Conservation (phyloP, 2,113 vertebrate species). For the Rana temporaria region DNA sequence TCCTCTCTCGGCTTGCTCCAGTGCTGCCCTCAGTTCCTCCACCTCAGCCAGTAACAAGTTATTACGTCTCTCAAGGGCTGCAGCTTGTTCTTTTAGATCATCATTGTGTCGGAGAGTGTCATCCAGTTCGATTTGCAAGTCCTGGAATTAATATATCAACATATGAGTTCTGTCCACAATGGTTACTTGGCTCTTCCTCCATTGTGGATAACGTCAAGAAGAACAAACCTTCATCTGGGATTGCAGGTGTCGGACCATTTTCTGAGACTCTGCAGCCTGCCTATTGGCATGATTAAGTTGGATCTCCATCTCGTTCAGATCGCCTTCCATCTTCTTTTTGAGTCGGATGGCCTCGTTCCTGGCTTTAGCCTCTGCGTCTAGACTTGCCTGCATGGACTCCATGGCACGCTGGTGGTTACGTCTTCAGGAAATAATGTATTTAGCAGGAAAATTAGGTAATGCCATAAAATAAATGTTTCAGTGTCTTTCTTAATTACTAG, state of each 20-base stretch:
- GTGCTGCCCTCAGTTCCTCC: conserved; percentile 81
- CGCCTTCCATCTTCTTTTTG: conserved; percentile 94
- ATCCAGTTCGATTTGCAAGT: conserved; percentile 86
- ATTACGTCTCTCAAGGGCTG: conserved; percentile 83
- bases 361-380: conserved; percentile 87
- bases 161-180: not conserved
- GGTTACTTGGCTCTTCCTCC: not conserved
- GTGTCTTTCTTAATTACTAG: not conserved
- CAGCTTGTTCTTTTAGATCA: conserved; percentile 86
- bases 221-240: conserved; percentile 84
- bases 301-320: conserved; percentile 92
- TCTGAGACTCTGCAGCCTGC: conserved; percentile 85
- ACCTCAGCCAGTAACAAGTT: conserved; percentile 82
- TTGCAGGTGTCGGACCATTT: conserved; percentile 82
- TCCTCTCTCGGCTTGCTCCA: conserved; percentile 87
- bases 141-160: conserved; percentile 66
- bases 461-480: too few species aligned
- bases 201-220: not conserved
- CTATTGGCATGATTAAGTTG: conserved; percentile 89
- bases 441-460: not conserved
- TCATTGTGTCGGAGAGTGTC: conserved; percentile 82
- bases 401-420: conserved; percentile 88
- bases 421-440: conserved; percentile 62
- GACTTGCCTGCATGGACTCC: conserved; percentile 88
- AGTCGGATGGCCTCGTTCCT: conserved; percentile 88